Base-by-base conservation (phyloP, 2,113 vertebrate species). In the Nanorana parkeri region DNA sequence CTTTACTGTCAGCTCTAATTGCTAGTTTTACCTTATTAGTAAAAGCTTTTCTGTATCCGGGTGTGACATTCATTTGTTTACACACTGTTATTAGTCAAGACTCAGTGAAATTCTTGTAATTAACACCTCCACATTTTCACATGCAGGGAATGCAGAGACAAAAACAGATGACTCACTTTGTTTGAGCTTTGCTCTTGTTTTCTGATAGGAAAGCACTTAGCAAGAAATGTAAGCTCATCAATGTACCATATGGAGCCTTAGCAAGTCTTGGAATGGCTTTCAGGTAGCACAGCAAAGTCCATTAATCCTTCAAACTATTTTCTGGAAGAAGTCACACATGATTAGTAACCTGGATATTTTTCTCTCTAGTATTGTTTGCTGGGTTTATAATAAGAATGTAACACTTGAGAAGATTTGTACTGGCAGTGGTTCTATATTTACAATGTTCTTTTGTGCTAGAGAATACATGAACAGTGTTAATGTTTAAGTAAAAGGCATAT, bases 121-220 rank as follows among this genome's bases (percentile, higher is more conserved):
- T 94, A 94, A 94, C 93, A 94, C 92, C 90, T 93, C 90, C 89
- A 91, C 90, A 93, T 93, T 93, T 93, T 93, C 91, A 93, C 90
- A 92, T 89, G 89, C 90, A 90, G 87, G 85, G 90, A 94, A 93
- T 92, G 87, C 89, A 90, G 90, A 91, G 92, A 92, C 90, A 92
- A 90, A 94, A 93, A 89, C 88, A 93, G 91, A 94, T 90, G 87
- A 94, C 87, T 94, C 91, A 91, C 89, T 93, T 94, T 91, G 90
- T 93, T 91, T 91, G 90, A 93, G 91, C 85, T 92, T 92, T 87
- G 87, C 88, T 94, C 88, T 89, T 92, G 88, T 92, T 94, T 92
- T 93, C 89, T 91, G 87, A 88, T 93, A 90, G 81, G 89, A 89
- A 91, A 91, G 87, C 89, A 90, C 88, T 93, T 92, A 91, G 86